phyloP scores from a whole-genome alignment of 2,888 invertebrate genomes.

The Nemotelus nigrinus region DNA sequence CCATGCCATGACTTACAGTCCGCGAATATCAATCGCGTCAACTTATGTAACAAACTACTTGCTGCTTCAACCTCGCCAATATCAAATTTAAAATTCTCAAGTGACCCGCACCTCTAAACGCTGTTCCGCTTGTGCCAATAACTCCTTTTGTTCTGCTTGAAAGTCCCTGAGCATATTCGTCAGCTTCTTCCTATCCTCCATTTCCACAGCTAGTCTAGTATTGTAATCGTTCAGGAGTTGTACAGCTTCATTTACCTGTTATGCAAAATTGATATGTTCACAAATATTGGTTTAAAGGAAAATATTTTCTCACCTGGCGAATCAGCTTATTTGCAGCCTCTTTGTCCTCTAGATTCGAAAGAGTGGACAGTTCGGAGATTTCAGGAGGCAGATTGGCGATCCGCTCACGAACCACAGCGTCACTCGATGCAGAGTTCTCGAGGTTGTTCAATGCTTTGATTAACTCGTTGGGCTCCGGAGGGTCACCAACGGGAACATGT shows the following conservation, averaged over 20 bases:
- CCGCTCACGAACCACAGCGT: conserved; percentile 89
- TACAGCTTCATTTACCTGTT: conserved; percentile 79
- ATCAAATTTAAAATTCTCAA: conserved; percentile 22
- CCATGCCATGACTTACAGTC: not conserved
- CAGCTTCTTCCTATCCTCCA: conserved; percentile 88
- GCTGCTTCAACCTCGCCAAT: too few relatives aligned
- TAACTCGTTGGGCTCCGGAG: conserved; percentile 92
- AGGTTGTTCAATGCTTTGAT: conserved; percentile 85
- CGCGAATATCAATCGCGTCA: not conserved
- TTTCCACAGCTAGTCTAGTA: conserved; percentile 82
- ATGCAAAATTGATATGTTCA: conserved; percentile 21
- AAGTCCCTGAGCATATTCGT: conserved; percentile 89
- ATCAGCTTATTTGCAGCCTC: conserved; percentile 82
- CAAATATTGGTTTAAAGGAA: not conserved
- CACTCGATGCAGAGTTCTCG: conserved; percentile 95
- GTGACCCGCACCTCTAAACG: conserved; percentile 77
- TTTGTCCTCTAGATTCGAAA: conserved; percentile 87
- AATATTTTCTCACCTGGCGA: conserved; percentile 70
- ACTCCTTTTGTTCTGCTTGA: conserved; percentile 84
- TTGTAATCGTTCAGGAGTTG: conserved; percentile 90
- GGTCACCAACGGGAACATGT: conserved; percentile 81
- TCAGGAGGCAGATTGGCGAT: conserved; percentile 94
- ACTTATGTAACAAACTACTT: not conserved
- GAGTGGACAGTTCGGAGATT: conserved; percentile 89
- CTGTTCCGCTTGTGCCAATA: conserved; percentile 86